phyloP scores from a whole-genome alignment of 1,140 invertebrate genomes.

The Drosophila tristis region DNA sequence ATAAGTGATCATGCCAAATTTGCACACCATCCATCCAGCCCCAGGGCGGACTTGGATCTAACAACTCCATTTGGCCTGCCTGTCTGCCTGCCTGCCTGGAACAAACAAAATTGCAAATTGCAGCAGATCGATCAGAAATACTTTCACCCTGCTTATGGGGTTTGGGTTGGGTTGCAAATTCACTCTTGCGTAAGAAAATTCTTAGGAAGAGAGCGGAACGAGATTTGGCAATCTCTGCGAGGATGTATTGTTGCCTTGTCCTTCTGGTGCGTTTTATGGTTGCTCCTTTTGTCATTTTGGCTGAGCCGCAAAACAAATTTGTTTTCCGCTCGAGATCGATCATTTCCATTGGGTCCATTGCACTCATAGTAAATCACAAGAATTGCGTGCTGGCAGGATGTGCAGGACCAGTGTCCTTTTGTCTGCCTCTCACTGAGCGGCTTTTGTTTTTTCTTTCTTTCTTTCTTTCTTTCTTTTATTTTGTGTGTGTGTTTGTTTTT shows the following conservation, averaged over 20 bases:
- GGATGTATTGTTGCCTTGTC: conserved; percentile 5
- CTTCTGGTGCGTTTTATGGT: conserved; percentile 1
- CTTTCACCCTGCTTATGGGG: conserved; percentile 35
- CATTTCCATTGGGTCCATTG: conserved; percentile 41
- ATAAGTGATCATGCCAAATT: conserved; percentile 51
- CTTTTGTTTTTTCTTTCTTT: conserved; percentile 58
- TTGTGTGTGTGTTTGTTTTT: conserved; percentile 60
- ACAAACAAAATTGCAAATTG: conserved; percentile 39
- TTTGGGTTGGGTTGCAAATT: conserved; percentile 30
- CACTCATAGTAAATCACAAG: conserved; percentile 62
- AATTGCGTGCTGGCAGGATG: conserved; percentile 60
- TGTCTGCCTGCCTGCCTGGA: not conserved
- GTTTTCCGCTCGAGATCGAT: conserved; percentile 64
- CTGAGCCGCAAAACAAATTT: conserved; percentile 72
- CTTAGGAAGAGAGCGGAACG: not conserved
- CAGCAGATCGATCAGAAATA: conserved; percentile 50
- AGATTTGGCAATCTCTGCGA: conserved; percentile 2
- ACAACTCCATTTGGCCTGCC: conserved; percentile 39
- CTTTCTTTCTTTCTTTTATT: conserved; percentile 24
- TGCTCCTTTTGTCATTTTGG: conserved; percentile 34
- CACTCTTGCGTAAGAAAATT: conserved; percentile 43
- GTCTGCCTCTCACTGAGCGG: conserved; percentile 28
- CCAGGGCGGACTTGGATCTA: conserved; percentile 22
- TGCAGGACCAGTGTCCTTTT: conserved; percentile 54
- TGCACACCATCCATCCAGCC: conserved; percentile 39